Percentiles rank a stretch among this genome's conserved stretches.
Evolutionary conservation across 1,140 invertebrate genomes (phyloP).

Genomic region (Eupristina koningsbergeri): DNA sequence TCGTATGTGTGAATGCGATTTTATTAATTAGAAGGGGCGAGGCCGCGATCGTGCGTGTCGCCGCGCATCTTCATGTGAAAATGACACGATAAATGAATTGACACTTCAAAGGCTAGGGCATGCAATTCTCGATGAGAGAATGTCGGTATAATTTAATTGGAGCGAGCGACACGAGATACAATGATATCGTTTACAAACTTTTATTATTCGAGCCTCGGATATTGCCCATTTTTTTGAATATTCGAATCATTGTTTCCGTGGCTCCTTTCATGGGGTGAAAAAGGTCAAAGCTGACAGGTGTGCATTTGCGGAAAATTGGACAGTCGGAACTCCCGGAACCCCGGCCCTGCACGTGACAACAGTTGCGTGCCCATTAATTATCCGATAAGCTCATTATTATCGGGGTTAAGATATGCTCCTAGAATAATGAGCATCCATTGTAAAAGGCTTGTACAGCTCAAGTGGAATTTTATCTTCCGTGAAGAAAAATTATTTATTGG

Average conservation of each 20-base stretch:
- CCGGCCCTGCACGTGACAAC: too few relatives aligned
- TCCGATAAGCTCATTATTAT: too few relatives aligned
- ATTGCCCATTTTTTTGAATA: not conserved
- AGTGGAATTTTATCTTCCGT: too few relatives aligned
- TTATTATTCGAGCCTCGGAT: not conserved
- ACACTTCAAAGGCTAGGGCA: not conserved
- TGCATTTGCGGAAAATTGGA: too few relatives aligned
- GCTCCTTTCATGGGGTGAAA: not conserved
- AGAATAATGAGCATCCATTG: too few relatives aligned
- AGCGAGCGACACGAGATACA: not conserved
- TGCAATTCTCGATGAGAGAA: not conserved
- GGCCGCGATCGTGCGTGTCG: too few relatives aligned
- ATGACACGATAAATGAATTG: not conserved
- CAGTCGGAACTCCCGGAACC: too few relatives aligned
- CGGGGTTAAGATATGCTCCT: too few relatives aligned
- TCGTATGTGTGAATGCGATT: too few relatives aligned
- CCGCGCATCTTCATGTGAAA: not conserved
- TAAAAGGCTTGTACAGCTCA: too few relatives aligned
- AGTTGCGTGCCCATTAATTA: too few relatives aligned
- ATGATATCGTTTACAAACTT: constrained; percentile 4
- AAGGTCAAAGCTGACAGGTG: too few relatives aligned
- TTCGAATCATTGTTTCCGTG: not conserved
- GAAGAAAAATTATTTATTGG: not conserved
- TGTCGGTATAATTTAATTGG: not conserved
- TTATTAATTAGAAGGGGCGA: not conserved